Evolutionary conservation across 2,888 invertebrate species (phyloP), one percentile per base, ranked within the genome.

Genomic region (Lacanobia wlatinum): DNA sequence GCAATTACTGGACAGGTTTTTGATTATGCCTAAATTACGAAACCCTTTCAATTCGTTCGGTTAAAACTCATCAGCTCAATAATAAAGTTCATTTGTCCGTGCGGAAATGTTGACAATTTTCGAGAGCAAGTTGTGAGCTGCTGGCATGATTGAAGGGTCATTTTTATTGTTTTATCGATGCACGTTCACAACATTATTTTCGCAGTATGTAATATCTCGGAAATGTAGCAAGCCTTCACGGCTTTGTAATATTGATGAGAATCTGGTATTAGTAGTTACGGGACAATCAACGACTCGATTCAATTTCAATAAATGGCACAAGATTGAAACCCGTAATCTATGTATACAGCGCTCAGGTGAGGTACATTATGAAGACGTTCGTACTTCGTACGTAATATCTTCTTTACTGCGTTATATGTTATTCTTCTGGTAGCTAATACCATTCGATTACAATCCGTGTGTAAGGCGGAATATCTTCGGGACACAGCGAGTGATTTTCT

Each of bases 251-350:
- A 65, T 76, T 80, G 71, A 81, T 73, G 84, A 81, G 72, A 73
- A 74, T 73, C 74, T 80, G 74, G 75, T 78, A 84, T 76, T 65
- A 83, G 74, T 75, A 85, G 81, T 87, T 77, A 83, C 59, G 66
- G 74, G 55, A 83, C 75, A 82, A 87, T 86, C 87, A 85, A 80
- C 71, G 70, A 66, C 73, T 77, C 74, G 64, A 85, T 83, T 83
- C 78, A 80, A 87, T 83, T 87, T 86, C 85, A 87, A 87, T 87
- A 85, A 87, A 83, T 79, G 82, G 74, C 72, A 76, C 76, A 78
- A 83, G 82, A 86, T 87, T 83, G 86, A 75, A 84, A 78, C 73
- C 78, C 85, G 74, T 85, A 85, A 87, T 83, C 83, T 83, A 80
- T 80, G 78, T 87, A 80, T 62, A 82, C 83, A 87, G 70, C 69